Evolutionary conservation across 2,113 vertebrate species (phyloP).

Genomic region (Phylloscopus trochilus): DNA sequence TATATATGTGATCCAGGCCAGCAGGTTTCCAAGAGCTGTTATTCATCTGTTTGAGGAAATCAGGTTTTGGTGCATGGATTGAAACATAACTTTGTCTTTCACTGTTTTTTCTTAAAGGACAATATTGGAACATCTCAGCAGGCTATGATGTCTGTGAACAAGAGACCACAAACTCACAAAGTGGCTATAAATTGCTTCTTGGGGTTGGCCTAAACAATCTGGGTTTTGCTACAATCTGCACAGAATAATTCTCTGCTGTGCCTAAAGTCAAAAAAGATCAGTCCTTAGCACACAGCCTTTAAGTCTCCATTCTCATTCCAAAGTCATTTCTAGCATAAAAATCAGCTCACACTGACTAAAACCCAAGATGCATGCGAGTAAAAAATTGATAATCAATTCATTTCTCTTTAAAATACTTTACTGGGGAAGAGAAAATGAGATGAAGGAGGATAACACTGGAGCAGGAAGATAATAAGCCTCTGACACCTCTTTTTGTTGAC

Average conservation of each 20-base stretch:
- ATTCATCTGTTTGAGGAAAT: not conserved
- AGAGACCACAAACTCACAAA: not conserved
- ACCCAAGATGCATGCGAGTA: not conserved
- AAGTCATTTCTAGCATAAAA: not conserved
- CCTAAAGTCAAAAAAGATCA: not conserved
- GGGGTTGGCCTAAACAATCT: not conserved
- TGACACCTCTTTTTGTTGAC: slow-evolving; percentile 9
- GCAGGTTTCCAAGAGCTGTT: not conserved
- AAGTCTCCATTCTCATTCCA: not conserved
- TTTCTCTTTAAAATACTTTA: not conserved
- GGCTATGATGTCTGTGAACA: not conserved
- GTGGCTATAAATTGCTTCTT: not conserved
- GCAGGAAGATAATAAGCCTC: not conserved
- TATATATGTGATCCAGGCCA: not conserved
- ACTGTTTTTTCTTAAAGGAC: not conserved
- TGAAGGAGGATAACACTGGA: not conserved
- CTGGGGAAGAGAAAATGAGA: not conserved
- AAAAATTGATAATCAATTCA: not conserved
- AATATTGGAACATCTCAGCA: not conserved
- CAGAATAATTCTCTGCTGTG: not conserved
- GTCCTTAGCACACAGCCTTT: not conserved
- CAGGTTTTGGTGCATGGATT: rapidly evolving
- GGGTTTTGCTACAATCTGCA: not conserved
- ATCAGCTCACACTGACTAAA: not conserved
- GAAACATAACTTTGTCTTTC: not conserved